Percentiles rank a stretch among this genome's conserved stretches.
phyloP scores from a whole-genome alignment of 2,888 invertebrate species.

The Anodontia alba region DNA sequence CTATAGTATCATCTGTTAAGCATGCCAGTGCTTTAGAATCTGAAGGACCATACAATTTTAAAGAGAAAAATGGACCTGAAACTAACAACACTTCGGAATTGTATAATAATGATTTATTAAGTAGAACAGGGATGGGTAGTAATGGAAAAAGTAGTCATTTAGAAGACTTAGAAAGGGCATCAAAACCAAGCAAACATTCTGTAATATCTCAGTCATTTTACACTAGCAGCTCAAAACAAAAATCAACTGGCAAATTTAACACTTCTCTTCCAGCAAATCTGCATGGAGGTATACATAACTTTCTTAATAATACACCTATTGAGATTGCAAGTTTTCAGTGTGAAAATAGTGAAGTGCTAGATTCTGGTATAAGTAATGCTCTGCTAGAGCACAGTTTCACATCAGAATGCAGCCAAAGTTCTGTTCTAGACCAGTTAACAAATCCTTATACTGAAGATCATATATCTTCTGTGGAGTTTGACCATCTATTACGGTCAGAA shows the following conservation, averaged over 20 bases:
- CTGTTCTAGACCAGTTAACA: not conserved
- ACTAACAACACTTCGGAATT: no score
- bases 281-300: not conserved
- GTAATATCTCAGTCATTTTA: not conserved
- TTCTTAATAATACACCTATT: not conserved
- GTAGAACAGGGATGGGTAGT: no score
- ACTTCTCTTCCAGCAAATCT: not conserved
- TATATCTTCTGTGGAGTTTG: not conserved
- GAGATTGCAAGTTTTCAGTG: not conserved
- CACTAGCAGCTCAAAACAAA: not conserved
- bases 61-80: no score
- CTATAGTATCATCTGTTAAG: slow-evolving; percentile 26
- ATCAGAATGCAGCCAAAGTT: not conserved
- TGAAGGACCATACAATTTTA: no score
- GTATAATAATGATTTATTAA: no score
- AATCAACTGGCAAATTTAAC: not conserved
- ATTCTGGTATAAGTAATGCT: slow-evolving; percentile 6
- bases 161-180: no score
- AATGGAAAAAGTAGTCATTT: no score
- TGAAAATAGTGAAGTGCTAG: not conserved
- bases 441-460: not conserved
- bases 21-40: not conserved
- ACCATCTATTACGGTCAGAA: not conserved
- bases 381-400: not conserved
- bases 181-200: not conserved